Base-by-base conservation (phyloP, 2,888 invertebrate species). In the Cylloceria caligata region DNA sequence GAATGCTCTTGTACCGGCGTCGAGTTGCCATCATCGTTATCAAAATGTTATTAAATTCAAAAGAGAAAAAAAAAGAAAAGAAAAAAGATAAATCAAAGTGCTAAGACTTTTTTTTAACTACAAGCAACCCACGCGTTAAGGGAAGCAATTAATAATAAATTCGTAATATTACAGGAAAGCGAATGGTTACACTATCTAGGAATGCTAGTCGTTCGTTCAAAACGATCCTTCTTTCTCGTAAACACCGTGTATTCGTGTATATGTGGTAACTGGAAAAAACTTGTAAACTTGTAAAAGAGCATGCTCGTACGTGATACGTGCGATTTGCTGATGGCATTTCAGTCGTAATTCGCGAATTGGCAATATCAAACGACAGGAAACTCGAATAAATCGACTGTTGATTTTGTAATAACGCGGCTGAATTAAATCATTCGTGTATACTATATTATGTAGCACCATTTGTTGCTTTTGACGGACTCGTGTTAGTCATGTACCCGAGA, bases 51-150 rank as follows among this genome's bases (percentile, higher is more conserved):
- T 60, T 60, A 6, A 19, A 60, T 19, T 13, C 16, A 39, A 34
- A 39, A 45, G 34, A 57, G 19, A 19, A 42, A 45, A 27, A 55
- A 49, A 65, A 13, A 16, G 27, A 55, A 27, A 57, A 13, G 5
- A 45, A 73, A 27, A 71, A 60, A 57, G 16, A 5, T 45, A 16
- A 45, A 16, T 45, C n/a, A 55, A 67, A 62, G 11, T 55, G 39
- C 21, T 36, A n/a, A 16, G 60, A 60, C 49, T 57, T 39, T 65
- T 47, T 13, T 72, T 47, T 19, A 64, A 42, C 75, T 80, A 81
- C 76, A 72, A 81, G 76, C 80, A 49, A 81, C 52, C 72, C 65
- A 76, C 76, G 80, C 80, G 76, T 81, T 81, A 76, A 42, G 71
- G 71, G 34, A 80, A 76, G 73, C 81, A 16, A 69, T 68, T 34